Evolutionary conservation across 2,888 invertebrate genomes (phyloP).

Genomic region (Formica aserva): DNA sequence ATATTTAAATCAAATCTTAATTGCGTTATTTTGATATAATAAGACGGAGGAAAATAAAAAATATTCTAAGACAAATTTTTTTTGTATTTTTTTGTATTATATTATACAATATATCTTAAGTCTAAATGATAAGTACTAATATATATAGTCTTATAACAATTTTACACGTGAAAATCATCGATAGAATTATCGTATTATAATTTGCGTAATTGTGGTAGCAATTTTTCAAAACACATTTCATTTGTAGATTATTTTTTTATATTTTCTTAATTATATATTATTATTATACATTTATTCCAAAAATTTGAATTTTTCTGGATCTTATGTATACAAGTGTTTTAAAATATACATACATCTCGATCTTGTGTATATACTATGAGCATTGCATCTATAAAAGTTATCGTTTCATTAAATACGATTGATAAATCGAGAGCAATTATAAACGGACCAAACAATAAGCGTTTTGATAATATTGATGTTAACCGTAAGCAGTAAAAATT

Average conservation of each 20-base stretch:
- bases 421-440: neutral
- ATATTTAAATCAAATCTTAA: neutral
- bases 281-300: too few species aligned
- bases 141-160: too few species aligned
- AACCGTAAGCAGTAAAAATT: neutral
- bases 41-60: neutral
- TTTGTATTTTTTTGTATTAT: neutral
- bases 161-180: too few species aligned
- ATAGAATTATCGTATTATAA: too few species aligned
- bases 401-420: conserved; percentile 7
- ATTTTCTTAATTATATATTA: too few species aligned
- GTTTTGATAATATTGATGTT: conserved; percentile 11
- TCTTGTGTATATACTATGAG: neutral
- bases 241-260: too few species aligned
- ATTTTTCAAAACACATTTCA: too few species aligned
- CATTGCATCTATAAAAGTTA: conserved; percentile 23
- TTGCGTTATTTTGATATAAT: neutral
- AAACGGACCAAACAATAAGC: neutral
- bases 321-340: neutral
- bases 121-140: too few species aligned
- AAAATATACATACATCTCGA: neutral
- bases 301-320: too few species aligned
- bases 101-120: too few species aligned
- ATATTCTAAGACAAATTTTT: neutral
- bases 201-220: too few species aligned